Conservation (phyloP, 2,113 vertebrate species). For the Neotoma lepida region DNA sequence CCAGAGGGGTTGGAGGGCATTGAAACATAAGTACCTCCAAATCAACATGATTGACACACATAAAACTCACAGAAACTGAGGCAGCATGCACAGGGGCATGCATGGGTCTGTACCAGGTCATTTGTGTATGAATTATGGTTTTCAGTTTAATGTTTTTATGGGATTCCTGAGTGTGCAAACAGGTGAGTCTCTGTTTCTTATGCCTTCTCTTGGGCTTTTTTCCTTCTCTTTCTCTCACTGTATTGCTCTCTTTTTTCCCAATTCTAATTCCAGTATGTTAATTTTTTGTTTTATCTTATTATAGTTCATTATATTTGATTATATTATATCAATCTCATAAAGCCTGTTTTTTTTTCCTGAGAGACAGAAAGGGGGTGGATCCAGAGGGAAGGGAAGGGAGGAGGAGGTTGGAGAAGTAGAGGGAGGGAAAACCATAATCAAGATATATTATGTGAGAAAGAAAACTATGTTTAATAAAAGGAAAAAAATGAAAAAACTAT, state of each 20-base stretch:
- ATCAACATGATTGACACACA: not conserved
- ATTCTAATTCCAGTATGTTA: too few species aligned
- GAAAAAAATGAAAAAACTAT: not conserved
- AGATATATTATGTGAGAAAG: not conserved
- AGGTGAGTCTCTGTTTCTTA: too few species aligned
- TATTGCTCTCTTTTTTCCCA: too few species aligned
- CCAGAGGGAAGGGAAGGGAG: not conserved
- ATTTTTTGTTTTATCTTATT: too few species aligned
- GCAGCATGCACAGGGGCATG: not conserved
- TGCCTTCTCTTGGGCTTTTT: too few species aligned
- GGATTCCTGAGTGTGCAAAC: too few species aligned
- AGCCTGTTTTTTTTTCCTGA: not conserved
- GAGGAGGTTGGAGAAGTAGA: not conserved
- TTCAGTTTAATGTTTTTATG: not conserved
- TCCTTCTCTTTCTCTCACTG: too few species aligned
- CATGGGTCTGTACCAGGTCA: not conserved
- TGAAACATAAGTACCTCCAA: not conserved
- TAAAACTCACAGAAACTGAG: not conserved
- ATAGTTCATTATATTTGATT: too few species aligned
- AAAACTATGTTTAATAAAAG: not conserved
- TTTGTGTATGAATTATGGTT: not conserved
- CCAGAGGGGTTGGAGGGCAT: not conserved
- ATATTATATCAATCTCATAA: not conserved
- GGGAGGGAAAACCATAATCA: not conserved
- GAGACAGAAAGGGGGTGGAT: not conserved